Conservation (phyloP, 2,888 invertebrate species). For the Lottia gigantea region DNA sequence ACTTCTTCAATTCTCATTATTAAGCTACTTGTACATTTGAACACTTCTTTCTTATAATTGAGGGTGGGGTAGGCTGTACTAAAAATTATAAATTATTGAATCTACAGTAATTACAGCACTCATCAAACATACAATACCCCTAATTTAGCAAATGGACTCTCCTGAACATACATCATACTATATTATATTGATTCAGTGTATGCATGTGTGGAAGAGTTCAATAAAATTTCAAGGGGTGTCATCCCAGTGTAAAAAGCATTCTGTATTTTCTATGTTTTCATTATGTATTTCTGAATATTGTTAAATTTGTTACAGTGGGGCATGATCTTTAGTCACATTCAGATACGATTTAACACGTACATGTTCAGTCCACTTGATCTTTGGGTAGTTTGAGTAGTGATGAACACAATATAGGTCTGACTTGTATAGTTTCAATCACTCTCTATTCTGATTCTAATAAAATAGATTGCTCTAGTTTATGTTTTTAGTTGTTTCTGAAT, state of each 20-base stretch:
- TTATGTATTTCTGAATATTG: not conserved
- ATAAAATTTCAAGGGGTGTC: not conserved
- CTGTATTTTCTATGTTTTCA: not conserved
- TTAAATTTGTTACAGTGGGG: not conserved
- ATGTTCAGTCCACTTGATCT: too few relatives aligned
- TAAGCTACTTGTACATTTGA: too few relatives aligned
- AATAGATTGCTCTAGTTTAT: too few relatives aligned
- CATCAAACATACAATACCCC: not conserved
- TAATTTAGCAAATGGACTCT: not conserved
- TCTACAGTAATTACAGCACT: not conserved
- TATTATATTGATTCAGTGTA: not conserved
- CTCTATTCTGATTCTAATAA: too few relatives aligned
- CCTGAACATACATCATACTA: not conserved
- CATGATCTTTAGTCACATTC: not conserved
- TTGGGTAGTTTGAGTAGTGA: too few relatives aligned
- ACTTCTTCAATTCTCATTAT: too few relatives aligned
- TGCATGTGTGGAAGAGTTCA: not conserved
- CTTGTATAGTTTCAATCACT: too few relatives aligned
- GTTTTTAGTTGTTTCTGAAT: too few relatives aligned
- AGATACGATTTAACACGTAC: too few relatives aligned
- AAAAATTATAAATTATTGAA: slow-evolving; percentile 2
- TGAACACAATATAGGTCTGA: too few relatives aligned
- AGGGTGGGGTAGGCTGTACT: too few relatives aligned
- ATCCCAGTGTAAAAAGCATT: not conserved
- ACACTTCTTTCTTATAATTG: too few relatives aligned